These are phyloP conservation scores for Yasuhikotakia modesta DNA, from an alignment of 2,797 vertebrate genomes.

Conservation along the genomic window DNA sequence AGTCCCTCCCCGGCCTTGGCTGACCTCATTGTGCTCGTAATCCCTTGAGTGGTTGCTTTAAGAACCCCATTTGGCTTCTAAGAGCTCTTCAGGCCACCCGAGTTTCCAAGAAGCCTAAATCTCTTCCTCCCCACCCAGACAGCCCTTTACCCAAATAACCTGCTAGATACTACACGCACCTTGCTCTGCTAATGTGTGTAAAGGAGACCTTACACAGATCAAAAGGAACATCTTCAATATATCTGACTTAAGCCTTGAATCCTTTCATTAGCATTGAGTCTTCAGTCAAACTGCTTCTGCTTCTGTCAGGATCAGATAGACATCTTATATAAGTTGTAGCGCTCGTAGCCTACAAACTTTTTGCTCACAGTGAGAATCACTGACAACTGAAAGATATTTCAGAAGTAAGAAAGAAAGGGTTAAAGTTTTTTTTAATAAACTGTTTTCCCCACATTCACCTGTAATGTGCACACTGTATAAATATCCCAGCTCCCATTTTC, in stretches of 20 bases:
- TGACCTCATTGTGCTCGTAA: slow-evolving; percentile 33
- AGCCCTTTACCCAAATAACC: slow-evolving; percentile 6
- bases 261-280: slow-evolving; percentile 26
- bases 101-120: slow-evolving; percentile 19
- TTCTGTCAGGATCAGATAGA: slow-evolving; percentile 33
- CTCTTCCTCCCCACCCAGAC: not conserved
- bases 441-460: too few species aligned
- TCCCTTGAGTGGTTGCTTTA: slow-evolving; percentile 40
- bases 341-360: slow-evolving; percentile 2
- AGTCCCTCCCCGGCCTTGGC: slow-evolving; percentile 3
- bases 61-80: slow-evolving; percentile 35
- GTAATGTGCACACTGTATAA: too few species aligned
- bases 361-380: not conserved
- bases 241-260: slow-evolving; percentile 22
- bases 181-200: slow-evolving; percentile 6
- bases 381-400: too few species aligned
- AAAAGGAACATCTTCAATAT: slow-evolving; percentile 22
- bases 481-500: too few species aligned
- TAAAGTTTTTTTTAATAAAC: too few species aligned
- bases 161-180: slow-evolving; percentile 1
- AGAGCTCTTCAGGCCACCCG: slow-evolving; percentile 35
- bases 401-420: too few species aligned
- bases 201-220: slow-evolving; percentile 25
- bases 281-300: slow-evolving; percentile 28
- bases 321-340: slow-evolving; percentile 6